These are phyloP conservation scores for Leptocoma aspasia DNA, from an alignment of 2,113 vertebrate species.

Conservation along the genomic window DNA sequence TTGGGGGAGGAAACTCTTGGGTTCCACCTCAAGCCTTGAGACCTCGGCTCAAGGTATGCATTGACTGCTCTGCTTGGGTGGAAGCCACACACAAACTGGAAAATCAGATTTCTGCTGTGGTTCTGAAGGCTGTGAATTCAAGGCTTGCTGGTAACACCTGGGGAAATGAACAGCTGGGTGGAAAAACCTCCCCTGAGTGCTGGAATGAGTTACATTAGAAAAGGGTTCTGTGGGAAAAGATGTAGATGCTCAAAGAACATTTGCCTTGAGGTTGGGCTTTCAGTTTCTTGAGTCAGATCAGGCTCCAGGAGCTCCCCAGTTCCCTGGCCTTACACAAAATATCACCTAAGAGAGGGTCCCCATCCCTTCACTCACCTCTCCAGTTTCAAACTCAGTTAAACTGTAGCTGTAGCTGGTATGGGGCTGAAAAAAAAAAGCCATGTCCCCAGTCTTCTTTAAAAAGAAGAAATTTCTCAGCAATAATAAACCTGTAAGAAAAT, in stretches of 20 bases:
- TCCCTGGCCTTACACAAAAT: neutral
- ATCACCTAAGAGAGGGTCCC: neutral
- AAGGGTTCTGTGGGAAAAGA: neutral
- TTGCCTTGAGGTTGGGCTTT: neutral
- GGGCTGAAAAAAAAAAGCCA: neutral
- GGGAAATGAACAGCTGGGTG: neutral
- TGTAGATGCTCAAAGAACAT: neutral
- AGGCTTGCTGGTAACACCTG: neutral
- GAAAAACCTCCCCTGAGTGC: neutral
- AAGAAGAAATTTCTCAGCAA: neutral
- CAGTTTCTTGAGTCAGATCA: neutral
- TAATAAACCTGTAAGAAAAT: neutral
- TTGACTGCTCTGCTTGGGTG: neutral
- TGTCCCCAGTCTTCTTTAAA: neutral
- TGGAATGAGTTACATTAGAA: neutral
- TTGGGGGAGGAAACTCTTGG: neutral
- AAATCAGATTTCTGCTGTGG: neutral
- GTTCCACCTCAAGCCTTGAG: neutral
- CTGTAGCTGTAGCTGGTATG: neutral
- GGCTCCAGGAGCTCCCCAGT: neutral
- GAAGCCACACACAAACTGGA: neutral
- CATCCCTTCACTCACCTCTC: neutral
- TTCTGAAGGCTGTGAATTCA: neutral
- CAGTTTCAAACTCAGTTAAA: neutral
- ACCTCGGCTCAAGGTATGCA: rapidly evolving